Evolutionary conservation across 2,888 invertebrate genomes (phyloP).

Genomic region (Catocala nupta): DNA sequence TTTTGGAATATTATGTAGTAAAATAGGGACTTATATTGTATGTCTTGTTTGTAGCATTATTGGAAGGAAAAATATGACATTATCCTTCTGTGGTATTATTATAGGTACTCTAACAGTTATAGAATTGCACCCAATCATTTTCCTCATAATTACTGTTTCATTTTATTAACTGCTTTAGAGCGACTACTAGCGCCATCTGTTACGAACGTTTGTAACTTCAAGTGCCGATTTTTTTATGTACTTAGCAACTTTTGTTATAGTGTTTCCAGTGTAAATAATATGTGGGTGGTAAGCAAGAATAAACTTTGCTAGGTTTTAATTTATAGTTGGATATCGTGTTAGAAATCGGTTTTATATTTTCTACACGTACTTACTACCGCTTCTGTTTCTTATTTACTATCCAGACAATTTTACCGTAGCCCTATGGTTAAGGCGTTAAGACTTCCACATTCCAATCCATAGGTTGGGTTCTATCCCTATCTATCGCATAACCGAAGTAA

Average conservation of each 20-base stretch:
- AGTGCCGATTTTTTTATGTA: background rate
- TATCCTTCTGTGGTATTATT: background rate
- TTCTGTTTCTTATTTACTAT: no score
- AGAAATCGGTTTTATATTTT: no score
- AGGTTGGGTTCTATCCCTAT: no score
- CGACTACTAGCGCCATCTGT: conserved; percentile 60
- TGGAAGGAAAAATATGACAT: background rate
- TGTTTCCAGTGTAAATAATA: background rate
- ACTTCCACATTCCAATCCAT: no score
- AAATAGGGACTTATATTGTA: no score
- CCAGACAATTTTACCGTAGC: no score
- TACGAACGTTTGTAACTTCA: conserved; percentile 2
- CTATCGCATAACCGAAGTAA: no score
- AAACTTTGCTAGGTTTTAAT: no score
- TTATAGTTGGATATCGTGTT: no score
- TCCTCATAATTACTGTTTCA: background rate
- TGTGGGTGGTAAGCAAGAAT: background rate
- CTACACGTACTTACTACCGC: no score
- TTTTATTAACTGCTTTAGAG: conserved; percentile 17
- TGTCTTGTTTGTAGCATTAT: background rate
- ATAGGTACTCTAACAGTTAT: background rate
- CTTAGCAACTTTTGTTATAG: background rate
- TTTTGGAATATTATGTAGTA: no score
- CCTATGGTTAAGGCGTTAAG: no score
- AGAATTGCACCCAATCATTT: background rate